phyloP scores from a whole-genome alignment of 2,888 invertebrate species.

The Limnephilus rhombicus region DNA sequence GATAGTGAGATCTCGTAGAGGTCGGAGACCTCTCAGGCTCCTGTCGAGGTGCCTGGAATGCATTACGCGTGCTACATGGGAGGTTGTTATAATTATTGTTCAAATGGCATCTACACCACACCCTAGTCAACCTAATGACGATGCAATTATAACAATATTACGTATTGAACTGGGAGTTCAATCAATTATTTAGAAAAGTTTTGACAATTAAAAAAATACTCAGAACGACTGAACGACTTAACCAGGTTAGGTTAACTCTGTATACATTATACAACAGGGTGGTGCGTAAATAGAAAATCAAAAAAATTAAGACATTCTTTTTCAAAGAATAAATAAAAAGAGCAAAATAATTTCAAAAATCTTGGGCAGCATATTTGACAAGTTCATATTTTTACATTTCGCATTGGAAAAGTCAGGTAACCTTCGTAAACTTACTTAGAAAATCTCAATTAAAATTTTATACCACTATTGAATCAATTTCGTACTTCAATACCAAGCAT shows the following conservation, averaged over 20 bases:
- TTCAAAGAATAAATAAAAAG: neutral
- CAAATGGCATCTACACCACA: neutral
- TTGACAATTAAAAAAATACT: neutral
- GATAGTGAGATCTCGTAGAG: neutral
- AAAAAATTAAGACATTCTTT: neutral
- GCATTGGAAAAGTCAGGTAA: neutral
- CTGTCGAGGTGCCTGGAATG: neutral
- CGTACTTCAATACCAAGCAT: neutral
- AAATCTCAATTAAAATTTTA: conserved; percentile 1
- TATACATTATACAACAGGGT: conserved; percentile 1
- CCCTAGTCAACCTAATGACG: neutral
- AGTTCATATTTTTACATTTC: neutral
- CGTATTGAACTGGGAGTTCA: neutral
- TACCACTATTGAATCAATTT: neutral
- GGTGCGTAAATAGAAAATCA: neutral
- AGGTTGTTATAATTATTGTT: neutral
- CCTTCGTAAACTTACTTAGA: neutral
- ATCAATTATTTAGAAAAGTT: conserved; percentile 1
- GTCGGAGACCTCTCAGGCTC: too few species aligned
- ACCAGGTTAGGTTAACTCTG: neutral
- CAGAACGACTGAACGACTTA: conserved; percentile 1
- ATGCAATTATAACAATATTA: neutral
- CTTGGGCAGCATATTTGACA: neutral
- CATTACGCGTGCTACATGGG: neutral
- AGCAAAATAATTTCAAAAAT: neutral